Conservation (phyloP, 2,888 invertebrate species). For the Epinotia demarniana region DNA sequence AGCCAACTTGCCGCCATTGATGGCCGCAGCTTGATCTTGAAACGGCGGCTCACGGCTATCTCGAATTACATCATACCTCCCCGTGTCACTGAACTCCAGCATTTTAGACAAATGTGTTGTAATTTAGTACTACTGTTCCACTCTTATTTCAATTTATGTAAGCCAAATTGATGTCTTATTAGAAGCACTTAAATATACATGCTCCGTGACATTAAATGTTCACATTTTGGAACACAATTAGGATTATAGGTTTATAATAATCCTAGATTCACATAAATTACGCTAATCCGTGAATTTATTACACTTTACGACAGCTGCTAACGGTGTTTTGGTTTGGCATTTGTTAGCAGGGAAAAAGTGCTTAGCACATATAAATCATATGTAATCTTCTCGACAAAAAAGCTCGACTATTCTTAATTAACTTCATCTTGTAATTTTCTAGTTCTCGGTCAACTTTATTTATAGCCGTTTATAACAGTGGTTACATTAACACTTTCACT, state of each 20-base stretch:
- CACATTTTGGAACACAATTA: conserved; percentile 43
- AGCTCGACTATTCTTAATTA: conserved; percentile 31
- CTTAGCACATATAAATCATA: conserved; percentile 37
- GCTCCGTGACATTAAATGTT: conserved; percentile 40
- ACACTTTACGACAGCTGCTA: conserved; percentile 56
- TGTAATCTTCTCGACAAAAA: conserved; percentile 29
- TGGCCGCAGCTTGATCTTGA: conserved; percentile 7
- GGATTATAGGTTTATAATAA: conserved; percentile 46
- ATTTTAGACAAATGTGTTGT: conserved; percentile 39
- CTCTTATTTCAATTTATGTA: conserved; percentile 35
- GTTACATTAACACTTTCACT: too few species aligned
- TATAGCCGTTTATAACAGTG: conserved; percentile 36
- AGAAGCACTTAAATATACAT: conserved; percentile 26
- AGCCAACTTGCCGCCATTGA: conserved; percentile 14
- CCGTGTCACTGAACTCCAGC: conserved; percentile 47
- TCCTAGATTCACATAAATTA: conserved; percentile 56
- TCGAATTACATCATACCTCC: conserved; percentile 44
- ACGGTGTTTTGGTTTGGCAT: conserved; percentile 49
- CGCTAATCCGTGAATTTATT: conserved; percentile 71
- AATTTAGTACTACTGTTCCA: conserved; percentile 28
- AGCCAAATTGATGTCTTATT: conserved; percentile 40
- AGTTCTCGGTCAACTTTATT: conserved; percentile 39
- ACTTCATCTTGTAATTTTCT: conserved; percentile 37
- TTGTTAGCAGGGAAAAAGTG: conserved; percentile 33
- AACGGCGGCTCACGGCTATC: conserved; percentile 3